These are phyloP conservation scores for Notothenia coriiceps DNA, from an alignment of 2,113 vertebrate genomes.

Conservation along the genomic window DNA sequence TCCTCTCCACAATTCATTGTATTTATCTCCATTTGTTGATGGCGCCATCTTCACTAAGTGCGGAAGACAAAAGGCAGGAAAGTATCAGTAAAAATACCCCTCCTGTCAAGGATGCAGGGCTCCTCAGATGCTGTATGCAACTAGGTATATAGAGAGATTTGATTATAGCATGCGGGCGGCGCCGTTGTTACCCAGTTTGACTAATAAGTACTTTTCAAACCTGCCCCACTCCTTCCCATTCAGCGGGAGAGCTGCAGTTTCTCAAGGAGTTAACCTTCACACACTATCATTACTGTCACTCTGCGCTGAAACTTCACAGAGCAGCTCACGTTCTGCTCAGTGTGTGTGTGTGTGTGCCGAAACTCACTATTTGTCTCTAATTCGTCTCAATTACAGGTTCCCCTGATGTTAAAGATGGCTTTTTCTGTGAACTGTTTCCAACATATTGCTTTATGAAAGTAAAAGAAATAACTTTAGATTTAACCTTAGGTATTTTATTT, in stretches of 20 bases:
- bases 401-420: constrained; percentile 45
- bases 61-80: constrained; percentile 89
- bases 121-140: constrained; percentile 68
- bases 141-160: constrained; percentile 83
- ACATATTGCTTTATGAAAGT: constrained; percentile 40
- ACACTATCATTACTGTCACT: constrained; percentile 83
- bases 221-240: constrained; percentile 71
- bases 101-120: constrained; percentile 66
- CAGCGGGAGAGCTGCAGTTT: constrained; percentile 70
- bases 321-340: constrained; percentile 50
- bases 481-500: background rate
- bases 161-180: constrained; percentile 88
- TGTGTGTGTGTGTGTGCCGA: constrained; percentile 20
- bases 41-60: constrained; percentile 89
- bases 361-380: constrained; percentile 70
- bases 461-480: constrained; percentile 26
- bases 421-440: constrained; percentile 31
- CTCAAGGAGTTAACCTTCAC: constrained; percentile 80
- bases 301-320: constrained; percentile 73
- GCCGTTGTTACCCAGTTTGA: constrained; percentile 90
- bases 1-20: constrained; percentile 44
- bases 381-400: constrained; percentile 69
- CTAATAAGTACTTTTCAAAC: constrained; percentile 87
- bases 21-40: constrained; percentile 88
- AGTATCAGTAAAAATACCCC: constrained; percentile 81